Evolutionary conservation across 1,140 invertebrate species (phyloP).

Genomic region (Hypothenemus hampei): DNA sequence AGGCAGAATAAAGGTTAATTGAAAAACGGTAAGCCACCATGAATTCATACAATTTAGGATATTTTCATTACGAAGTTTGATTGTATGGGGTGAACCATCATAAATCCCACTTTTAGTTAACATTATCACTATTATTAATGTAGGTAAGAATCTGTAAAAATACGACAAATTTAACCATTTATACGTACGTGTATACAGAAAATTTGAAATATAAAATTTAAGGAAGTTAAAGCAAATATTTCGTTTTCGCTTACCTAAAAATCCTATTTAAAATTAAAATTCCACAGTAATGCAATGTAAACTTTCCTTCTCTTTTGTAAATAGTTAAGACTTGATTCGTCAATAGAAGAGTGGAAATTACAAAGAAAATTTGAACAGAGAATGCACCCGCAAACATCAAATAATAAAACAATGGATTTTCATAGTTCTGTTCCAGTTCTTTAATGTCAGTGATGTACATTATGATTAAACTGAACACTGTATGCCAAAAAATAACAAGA

Average conservation of each 20-base stretch:
- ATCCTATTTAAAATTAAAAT: slow-evolving; percentile 17
- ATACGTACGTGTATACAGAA: not conserved
- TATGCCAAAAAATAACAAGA: slow-evolving; percentile 19
- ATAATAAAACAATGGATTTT: not conserved
- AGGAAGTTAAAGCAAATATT: not conserved
- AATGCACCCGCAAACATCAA: slow-evolving; percentile 3
- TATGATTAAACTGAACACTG: slow-evolving; percentile 3
- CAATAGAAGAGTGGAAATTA: slow-evolving; percentile 29
- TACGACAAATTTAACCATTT: not conserved
- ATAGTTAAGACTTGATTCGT: slow-evolving; percentile 20
- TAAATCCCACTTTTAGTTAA: not conserved
- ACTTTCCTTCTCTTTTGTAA: slow-evolving; percentile 10
- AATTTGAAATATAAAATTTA: no score
- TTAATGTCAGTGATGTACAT: slow-evolving; percentile 12
- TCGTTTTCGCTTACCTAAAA: slow-evolving; percentile 6
- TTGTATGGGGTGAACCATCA: not conserved
- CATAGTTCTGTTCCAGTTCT: slow-evolving; percentile 18
- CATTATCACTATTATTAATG: not conserved
- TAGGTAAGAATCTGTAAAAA: slow-evolving; percentile 6
- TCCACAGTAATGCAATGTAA: slow-evolving; percentile 7
- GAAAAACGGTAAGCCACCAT: slow-evolving; percentile 7
- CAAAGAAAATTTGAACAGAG: slow-evolving; percentile 29
- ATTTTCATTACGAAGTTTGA: not conserved
- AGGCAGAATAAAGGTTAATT: slow-evolving; percentile 1
- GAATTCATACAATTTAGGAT: not conserved